A percentile compares a stretch with the other conserved stretches of the same genome.
Conservation (phyloP, 1,140 invertebrate genomes). For the Uloborus diversus region DNA sequence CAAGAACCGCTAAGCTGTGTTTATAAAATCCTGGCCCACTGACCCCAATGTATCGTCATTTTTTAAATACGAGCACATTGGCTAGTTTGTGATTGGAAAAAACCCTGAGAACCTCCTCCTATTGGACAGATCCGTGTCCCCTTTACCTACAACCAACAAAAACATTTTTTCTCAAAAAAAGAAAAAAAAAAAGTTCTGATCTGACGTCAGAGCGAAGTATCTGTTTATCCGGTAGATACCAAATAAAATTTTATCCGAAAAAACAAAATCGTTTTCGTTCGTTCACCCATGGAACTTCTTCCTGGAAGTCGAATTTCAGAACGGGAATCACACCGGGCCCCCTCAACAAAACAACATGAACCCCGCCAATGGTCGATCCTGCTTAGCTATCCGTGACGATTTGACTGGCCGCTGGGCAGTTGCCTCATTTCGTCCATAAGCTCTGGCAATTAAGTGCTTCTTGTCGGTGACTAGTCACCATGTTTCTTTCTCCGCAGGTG, state of each 20-base stretch:
- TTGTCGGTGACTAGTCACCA: constrained; percentile 15
- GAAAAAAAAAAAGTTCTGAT: neutral
- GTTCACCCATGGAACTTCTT: constrained; percentile 50
- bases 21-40: constrained; percentile 31
- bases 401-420: constrained; percentile 34
- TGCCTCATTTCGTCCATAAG: too few relatives aligned
- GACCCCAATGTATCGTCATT: constrained; percentile 35
- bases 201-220: neutral
- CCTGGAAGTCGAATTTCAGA: constrained; percentile 41
- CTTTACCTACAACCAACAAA: constrained; percentile 14
- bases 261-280: constrained; percentile 29
- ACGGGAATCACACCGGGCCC: constrained; percentile 12
- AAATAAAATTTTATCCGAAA: neutral
- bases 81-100: too few relatives aligned
- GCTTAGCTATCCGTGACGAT: constrained; percentile 41
- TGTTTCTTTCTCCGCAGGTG: constrained; percentile 53
- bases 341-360: constrained; percentile 25
- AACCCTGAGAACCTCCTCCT: constrained; percentile 21
- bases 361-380: constrained; percentile 30
- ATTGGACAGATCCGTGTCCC: constrained; percentile 17
- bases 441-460: neutral
- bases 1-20: constrained; percentile 26
- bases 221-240: neutral
- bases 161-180: neutral
- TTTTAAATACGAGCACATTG: too few relatives aligned